Conservation (phyloP, 2,113 vertebrate genomes). For the Podarcis cretensis region DNA sequence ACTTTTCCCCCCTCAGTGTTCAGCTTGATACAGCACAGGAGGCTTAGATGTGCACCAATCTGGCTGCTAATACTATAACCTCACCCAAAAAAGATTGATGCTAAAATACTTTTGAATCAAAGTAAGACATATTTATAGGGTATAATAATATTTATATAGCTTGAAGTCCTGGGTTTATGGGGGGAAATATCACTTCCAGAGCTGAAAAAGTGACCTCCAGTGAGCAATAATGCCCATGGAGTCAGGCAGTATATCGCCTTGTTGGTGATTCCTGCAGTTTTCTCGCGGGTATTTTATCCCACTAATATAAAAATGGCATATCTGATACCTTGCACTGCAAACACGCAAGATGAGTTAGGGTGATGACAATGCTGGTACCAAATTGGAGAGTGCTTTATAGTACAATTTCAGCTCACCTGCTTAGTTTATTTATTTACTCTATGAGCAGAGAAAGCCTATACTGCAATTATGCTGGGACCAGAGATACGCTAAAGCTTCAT, state of each 20-base stretch:
- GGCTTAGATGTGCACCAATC: background rate
- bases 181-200: constrained; percentile 27
- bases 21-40: background rate
- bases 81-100: constrained; percentile 17
- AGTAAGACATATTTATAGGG: constrained; percentile 23
- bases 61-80: background rate
- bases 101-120: constrained; percentile 28
- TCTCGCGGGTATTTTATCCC: constrained; percentile 18
- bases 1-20: background rate
- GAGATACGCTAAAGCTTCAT: background rate
- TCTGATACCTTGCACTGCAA: constrained; percentile 9
- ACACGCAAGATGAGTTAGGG: constrained; percentile 30
- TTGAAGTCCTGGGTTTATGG: constrained; percentile 38
- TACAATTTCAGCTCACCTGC: constrained; percentile 4
- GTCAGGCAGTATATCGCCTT: constrained; percentile 9
- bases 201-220: constrained; percentile 34
- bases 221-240: constrained; percentile 30
- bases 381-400: constrained; percentile 38
- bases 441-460: background rate
- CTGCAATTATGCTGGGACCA: background rate
- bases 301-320: constrained; percentile 26
- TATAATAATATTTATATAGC: constrained; percentile 46
- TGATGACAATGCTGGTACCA: background rate
- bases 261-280: background rate
- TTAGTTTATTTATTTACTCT: background rate